These are phyloP conservation scores for Microtus pennsylvanicus DNA, from an alignment of 2,113 vertebrate genomes.

Conservation along the genomic window DNA sequence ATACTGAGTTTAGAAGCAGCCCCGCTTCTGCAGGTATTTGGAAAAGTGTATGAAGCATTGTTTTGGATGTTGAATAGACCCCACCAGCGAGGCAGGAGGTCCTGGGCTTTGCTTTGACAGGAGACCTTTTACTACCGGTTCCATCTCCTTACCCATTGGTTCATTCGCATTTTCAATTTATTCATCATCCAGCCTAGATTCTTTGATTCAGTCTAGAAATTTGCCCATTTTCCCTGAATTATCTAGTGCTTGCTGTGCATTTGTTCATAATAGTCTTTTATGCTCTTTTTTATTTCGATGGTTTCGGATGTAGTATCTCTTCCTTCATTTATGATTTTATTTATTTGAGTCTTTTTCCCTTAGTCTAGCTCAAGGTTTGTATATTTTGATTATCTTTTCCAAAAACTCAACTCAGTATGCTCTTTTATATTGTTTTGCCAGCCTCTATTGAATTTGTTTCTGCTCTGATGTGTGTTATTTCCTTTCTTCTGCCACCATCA, in stretches of 20 bases:
- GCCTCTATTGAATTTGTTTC: not conserved
- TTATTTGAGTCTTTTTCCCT: not conserved
- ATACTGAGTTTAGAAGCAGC: not conserved
- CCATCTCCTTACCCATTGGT: not conserved
- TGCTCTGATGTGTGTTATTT: not conserved
- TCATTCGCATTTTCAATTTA: not conserved
- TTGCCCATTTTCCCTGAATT: not conserved
- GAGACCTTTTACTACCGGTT: not conserved
- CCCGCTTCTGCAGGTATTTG: not conserved
- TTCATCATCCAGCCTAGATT: constrained; percentile 5
- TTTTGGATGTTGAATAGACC: not conserved
- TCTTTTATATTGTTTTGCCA: not conserved
- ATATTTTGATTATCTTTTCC: constrained; percentile 3
- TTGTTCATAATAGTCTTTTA: not conserved
- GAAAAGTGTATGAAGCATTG: not conserved
- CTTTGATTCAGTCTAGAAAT: not conserved
- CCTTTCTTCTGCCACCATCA: not conserved
- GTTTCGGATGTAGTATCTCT: not conserved
- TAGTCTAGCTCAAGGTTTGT: not conserved
- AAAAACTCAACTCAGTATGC: not conserved
- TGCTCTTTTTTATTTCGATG: not conserved
- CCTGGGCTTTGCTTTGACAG: not conserved
- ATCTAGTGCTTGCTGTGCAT: not conserved
- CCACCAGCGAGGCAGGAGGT: not conserved
- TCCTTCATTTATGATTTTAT: constrained; percentile 53